Evolutionary conservation across 2,797 vertebrate genomes (phyloP).

Genomic region (Crocidura indochinensis): DNA sequence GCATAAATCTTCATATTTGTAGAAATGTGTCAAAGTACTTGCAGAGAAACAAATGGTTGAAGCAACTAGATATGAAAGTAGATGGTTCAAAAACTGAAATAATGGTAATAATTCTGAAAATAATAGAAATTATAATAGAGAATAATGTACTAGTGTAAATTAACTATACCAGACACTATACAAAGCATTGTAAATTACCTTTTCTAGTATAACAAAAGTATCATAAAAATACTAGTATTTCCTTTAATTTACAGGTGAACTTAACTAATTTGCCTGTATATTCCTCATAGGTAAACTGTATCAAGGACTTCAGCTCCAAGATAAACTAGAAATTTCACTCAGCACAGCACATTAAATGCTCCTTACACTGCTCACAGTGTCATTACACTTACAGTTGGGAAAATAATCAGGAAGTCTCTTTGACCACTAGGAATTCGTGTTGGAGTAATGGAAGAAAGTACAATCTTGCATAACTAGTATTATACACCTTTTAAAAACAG

Average conservation of each 20-base stretch:
- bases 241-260: background rate
- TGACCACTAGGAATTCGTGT: background rate
- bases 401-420: background rate
- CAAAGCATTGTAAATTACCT: background rate
- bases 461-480: background rate
- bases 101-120: background rate
- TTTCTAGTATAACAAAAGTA: background rate
- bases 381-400: background rate
- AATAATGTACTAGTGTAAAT: background rate
- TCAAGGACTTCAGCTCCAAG: background rate
- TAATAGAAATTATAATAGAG: background rate
- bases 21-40: too few species aligned
- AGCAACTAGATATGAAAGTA: too few species aligned
- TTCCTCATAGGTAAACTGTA: background rate
- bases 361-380: background rate
- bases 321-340: background rate
- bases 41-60: too few species aligned
- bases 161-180: background rate
- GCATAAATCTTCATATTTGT: too few species aligned
- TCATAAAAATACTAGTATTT: background rate
- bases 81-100: background rate
- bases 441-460: background rate
- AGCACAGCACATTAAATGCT: background rate
- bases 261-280: background rate
- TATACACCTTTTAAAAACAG: too few species aligned